Evolutionary conservation across 2,113 vertebrate genomes (phyloP), one percentile per base, ranked within the genome.

Genomic region (Petrocephalus zakoni): DNA sequence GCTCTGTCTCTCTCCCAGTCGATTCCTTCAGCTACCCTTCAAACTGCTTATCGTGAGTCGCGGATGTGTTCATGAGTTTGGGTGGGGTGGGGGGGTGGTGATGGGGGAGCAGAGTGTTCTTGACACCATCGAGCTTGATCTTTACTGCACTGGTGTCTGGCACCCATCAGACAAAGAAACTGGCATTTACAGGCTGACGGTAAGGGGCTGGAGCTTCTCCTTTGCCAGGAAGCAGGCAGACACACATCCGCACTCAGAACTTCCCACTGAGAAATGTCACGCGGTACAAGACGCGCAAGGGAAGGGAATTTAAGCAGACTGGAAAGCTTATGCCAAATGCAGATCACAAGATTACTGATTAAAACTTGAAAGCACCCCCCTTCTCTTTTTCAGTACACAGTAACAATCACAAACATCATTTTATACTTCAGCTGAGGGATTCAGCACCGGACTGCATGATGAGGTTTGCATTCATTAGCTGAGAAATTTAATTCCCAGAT

Each of bases 401-500:
- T 29, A 86, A 86, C 52, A 19, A 86, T 86, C 84, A 52, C 34
- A 86, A 55, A 51, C 22, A 55, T 29, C 52, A 86, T 86, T 49
- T 86, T 19, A 29, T 15, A 55, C 84, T 34, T 49, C 52, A 34
- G 29, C 25, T 86, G 49, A 9, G 52, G 84, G 29, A 86, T 86
- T 55, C 49, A 13, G 47, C 11, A 34, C 84, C 25, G 25, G 11
- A 29, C 49, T 52, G 52, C 84, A 56, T 34, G 84, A 87, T 6
- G 61, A 53, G 2, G 5, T 83, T 86, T 68, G 34, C 15, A 51
- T 85, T 55, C 72, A 83, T 25, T n/a, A 87, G 87, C 34, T 29
- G 68, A 47, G 51, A 89, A 52, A 82, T 89, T 58, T 83, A 46
- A 83, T 83, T 83, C 37, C 46, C 58, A 87, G 21, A 81, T 34